Evolutionary conservation across 1,140 invertebrate species (phyloP).

Genomic region (Laodelphax striatellus): DNA sequence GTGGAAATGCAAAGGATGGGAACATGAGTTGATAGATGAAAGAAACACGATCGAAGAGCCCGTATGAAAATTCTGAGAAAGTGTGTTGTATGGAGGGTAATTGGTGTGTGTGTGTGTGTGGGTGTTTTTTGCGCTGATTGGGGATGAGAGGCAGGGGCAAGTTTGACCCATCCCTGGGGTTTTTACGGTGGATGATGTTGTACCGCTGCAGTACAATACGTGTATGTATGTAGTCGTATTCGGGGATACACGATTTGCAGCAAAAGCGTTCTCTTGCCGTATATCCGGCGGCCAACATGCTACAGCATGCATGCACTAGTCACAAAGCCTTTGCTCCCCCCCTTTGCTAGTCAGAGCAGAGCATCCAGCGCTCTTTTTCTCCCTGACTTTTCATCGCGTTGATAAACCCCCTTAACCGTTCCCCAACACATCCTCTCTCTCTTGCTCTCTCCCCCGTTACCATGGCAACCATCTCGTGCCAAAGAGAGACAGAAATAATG

Average conservation of each 20-base stretch:
- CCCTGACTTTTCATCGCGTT: constrained; percentile 3
- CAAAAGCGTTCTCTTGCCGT: not conserved
- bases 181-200: no score
- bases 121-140: not conserved
- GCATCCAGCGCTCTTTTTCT: constrained; percentile 27
- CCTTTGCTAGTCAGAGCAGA: no score
- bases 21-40: not conserved
- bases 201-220: not conserved
- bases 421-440: constrained; percentile 5
- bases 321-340: constrained; percentile 17
- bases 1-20: no score
- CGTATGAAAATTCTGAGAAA: no score
- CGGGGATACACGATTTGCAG: not conserved
- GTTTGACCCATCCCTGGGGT: not conserved
- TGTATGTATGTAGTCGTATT: not conserved
- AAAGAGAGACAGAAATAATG: not conserved
- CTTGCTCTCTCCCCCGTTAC: constrained; percentile 8
- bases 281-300: not conserved
- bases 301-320: not conserved
- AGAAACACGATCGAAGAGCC: not conserved
- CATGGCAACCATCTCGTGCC: not conserved
- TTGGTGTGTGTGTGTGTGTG: not conserved
- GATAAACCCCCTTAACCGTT: constrained; percentile 23
- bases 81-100: not conserved
- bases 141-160: not conserved